A percentile compares a stretch with the other conserved stretches of the same genome.
These are phyloP conservation scores for Crypturellus undulatus DNA, from an alignment of 2,113 vertebrate species.

Conservation along the genomic window DNA sequence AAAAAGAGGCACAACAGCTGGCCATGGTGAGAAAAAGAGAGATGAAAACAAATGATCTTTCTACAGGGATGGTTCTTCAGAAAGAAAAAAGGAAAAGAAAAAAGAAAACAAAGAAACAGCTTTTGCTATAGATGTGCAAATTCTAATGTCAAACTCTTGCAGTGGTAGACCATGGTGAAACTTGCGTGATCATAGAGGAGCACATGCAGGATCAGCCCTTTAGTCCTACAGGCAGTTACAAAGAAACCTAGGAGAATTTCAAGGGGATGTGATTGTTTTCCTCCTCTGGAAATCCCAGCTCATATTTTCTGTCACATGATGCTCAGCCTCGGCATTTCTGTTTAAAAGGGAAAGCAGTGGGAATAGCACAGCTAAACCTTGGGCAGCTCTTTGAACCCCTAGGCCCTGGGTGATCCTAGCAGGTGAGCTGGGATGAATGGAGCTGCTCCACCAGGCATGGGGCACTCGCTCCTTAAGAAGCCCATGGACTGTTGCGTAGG, in stretches of 20 bases:
- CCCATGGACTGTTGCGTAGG: background rate
- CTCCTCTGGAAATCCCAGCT: background rate
- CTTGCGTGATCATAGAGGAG: background rate
- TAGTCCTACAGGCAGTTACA: background rate
- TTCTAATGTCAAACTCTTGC: background rate
- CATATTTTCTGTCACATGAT: background rate
- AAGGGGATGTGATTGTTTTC: background rate
- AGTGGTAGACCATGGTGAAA: background rate
- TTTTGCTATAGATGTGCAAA: background rate
- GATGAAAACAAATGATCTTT: background rate
- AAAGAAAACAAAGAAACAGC: background rate
- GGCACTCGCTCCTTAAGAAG: background rate
- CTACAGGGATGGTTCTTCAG: background rate
- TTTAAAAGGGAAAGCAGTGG: background rate
- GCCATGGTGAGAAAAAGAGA: background rate
- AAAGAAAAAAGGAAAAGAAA: background rate
- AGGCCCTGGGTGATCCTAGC: constrained; percentile 59
- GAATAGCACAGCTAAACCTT: background rate
- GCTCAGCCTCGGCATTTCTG: background rate
- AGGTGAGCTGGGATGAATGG: constrained; percentile 65
- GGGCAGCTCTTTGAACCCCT: constrained; percentile 61
- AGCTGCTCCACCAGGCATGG: background rate
- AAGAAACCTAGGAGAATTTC: background rate
- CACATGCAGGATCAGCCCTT: background rate
- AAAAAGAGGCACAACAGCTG: background rate